Evolutionary conservation across 2,888 invertebrate species (phyloP), one percentile per base, ranked within the genome.

Genomic region (Heteromurus nitidus): DNA sequence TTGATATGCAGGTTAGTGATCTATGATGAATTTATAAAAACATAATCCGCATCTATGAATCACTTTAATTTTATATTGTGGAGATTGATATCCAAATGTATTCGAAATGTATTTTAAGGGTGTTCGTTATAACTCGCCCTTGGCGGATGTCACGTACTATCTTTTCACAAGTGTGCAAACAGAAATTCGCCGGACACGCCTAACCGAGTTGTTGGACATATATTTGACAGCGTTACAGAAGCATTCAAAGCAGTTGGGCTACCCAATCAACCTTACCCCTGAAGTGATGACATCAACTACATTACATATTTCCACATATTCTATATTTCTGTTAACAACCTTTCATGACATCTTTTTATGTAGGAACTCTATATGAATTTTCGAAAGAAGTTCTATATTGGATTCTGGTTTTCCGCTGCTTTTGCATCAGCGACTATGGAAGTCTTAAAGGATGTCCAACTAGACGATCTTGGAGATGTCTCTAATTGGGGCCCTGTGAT

Each of bases 1-100:
- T 79, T 2, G 79, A 79, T 60, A 22, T 79, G 26, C 72, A 72
- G 30, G 60, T 36, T n/a, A 13, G 22, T 36, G 13, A 9, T 36
- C 13, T 9, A 36, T 13, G 5, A n/a, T 13, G 13, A 36, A 5
- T 9, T 9, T 9, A 13, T 9, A 36, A 36, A 9, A 9, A 36
- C 36, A 36, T 36, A 9, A 9, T 13, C 13, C 13, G 36, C 5
- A 36, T 13, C 7, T 36, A 5, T 36, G 36, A 13, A 13, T 9
- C 5, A 36, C 13, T 36, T 13, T 36, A 36, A 36, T 13, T 13
- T 36, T n/a, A n/a, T n/a, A n/a, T n/a, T n/a, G n/a, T n/a, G n/a
- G n/a, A n/a, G n/a, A n/a, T n/a, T n/a, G n/a, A n/a, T n/a, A n/a
- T n/a, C n/a, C n/a, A n/a, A n/a, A n/a, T n/a, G n/a, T n/a, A n/a